These are phyloP conservation scores for Eristalis pertinax DNA, from an alignment of 2,888 invertebrate genomes.

Conservation along the genomic window DNA sequence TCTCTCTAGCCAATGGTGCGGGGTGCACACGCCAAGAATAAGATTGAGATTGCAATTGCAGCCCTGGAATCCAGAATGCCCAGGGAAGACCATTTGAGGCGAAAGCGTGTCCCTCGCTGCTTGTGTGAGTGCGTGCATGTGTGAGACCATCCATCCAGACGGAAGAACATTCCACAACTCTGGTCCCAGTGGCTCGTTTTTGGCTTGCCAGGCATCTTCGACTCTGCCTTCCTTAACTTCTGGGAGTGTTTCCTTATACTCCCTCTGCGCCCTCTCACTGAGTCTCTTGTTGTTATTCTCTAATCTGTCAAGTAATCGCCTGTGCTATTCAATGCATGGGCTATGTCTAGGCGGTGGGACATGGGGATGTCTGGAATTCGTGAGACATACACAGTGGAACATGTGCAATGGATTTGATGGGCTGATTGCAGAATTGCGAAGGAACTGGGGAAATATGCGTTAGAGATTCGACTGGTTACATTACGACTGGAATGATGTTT, in stretches of 20 bases:
- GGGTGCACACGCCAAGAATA: conserved; percentile 40
- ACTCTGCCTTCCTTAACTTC: conserved; percentile 13
- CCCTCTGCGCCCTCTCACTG: not conserved
- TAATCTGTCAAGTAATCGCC: conserved; percentile 66
- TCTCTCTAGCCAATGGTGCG: conserved; percentile 31
- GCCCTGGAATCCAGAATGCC: conserved; percentile 57
- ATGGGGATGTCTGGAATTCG: conserved; percentile 52
- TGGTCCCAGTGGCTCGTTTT: conserved; percentile 58
- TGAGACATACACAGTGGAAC: conserved; percentile 25
- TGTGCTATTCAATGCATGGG: conserved; percentile 43
- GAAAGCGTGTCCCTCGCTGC: conserved; percentile 55
- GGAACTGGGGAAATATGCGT: conserved; percentile 54
- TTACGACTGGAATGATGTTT: not conserved
- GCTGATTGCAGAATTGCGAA: conserved; percentile 55
- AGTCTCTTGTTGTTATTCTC: conserved; percentile 38
- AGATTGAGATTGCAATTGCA: conserved; percentile 54
- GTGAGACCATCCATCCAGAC: conserved; percentile 53
- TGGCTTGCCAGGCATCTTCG: conserved; percentile 33
- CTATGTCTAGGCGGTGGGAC: conserved; percentile 31
- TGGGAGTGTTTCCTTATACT: conserved; percentile 33
- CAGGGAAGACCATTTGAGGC: conserved; percentile 65
- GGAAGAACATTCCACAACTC: conserved; percentile 69
- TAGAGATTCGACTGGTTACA: conserved; percentile 10
- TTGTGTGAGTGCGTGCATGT: conserved; percentile 8
- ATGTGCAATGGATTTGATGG: conserved; percentile 36